Percentiles rank a stretch among this genome's conserved stretches.
These are phyloP conservation scores for Oryzias woworae DNA, from an alignment of 2,113 vertebrate genomes.

Conservation along the genomic window DNA sequence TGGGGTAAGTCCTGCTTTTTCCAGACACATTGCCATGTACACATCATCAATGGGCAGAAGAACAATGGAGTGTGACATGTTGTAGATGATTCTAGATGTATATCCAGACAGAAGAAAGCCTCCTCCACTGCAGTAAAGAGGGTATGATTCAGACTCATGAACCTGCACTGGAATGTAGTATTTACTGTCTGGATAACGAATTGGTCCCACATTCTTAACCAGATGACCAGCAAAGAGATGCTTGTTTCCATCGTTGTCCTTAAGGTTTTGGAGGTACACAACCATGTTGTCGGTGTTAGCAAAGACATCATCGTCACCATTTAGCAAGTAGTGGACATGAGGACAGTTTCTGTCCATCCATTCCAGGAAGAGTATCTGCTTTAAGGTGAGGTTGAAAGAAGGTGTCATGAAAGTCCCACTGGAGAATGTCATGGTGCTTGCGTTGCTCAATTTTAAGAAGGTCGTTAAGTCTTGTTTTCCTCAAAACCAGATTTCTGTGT, in stretches of 20 bases:
- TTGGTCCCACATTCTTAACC: background rate
- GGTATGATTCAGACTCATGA: background rate
- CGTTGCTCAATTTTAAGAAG: slow-evolving; percentile 4
- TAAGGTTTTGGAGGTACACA: slow-evolving; percentile 6
- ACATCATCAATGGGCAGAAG: slow-evolving; percentile 14
- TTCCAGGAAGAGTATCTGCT: slow-evolving; percentile 17
- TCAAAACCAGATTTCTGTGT: background rate
- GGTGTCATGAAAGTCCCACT: slow-evolving; percentile 19
- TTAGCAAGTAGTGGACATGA: slow-evolving; percentile 2
- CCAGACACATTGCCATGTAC: slow-evolving; percentile 9
- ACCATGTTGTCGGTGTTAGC: slow-evolving; percentile 20
- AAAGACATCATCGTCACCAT: slow-evolving; percentile 11
- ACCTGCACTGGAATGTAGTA: slow-evolving; percentile 16
- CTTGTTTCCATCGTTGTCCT: background rate
- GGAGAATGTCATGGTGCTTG: slow-evolving; percentile 16
- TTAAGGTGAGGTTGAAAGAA: slow-evolving; percentile 24
- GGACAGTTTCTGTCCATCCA: slow-evolving; percentile 28
- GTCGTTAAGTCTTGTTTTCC: slow-evolving; percentile 2
- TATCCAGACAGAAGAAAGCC: slow-evolving; percentile 18
- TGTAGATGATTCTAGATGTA: slow-evolving; percentile 11
- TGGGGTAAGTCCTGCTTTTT: background rate
- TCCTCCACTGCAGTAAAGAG: slow-evolving; percentile 13
- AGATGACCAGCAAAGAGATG: slow-evolving; percentile 14
- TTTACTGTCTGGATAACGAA: background rate
- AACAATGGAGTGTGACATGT: slow-evolving; percentile 4